phyloP scores from a whole-genome alignment of 2,113 vertebrate species.

The Syrrhaptes paradoxus region DNA sequence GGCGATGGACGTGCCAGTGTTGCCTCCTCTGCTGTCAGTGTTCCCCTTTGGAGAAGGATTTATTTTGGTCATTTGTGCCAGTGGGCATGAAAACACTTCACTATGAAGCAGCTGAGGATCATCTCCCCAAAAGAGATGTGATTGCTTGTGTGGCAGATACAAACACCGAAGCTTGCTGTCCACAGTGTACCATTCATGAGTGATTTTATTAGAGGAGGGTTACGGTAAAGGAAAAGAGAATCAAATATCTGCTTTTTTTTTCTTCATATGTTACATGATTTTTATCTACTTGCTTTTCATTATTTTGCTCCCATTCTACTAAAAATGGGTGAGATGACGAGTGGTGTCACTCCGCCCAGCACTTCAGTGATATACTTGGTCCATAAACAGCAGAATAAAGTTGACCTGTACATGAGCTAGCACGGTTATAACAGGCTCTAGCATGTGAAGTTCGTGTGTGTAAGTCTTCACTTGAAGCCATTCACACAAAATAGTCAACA shows the following conservation, averaged over 20 bases:
- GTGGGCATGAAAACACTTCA: not conserved
- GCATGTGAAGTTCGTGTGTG: not conserved
- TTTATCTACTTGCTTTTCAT: not conserved
- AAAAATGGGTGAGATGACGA: not conserved
- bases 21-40: not conserved
- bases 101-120: slow-evolving; percentile 42
- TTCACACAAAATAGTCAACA: not conserved
- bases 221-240: not conserved
- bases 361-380: not conserved
- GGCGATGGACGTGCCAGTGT: not conserved
- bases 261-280: not conserved
- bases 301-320: not conserved
- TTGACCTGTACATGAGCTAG: not conserved
- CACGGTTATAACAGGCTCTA: not conserved
- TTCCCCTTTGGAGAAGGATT: slow-evolving; percentile 58
- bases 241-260: not conserved
- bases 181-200: fast-evolving
- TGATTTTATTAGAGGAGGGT: not conserved
- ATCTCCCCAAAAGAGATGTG: not conserved
- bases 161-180: not conserved
- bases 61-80: slow-evolving; percentile 39
- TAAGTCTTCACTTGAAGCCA: not conserved
- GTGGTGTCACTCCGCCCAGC: not conserved
- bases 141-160: not conserved
- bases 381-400: not conserved